A percentile compares a stretch with the other conserved stretches of the same genome.
phyloP scores from a whole-genome alignment of 2,888 invertebrate species.

The Megamerina dolium region DNA sequence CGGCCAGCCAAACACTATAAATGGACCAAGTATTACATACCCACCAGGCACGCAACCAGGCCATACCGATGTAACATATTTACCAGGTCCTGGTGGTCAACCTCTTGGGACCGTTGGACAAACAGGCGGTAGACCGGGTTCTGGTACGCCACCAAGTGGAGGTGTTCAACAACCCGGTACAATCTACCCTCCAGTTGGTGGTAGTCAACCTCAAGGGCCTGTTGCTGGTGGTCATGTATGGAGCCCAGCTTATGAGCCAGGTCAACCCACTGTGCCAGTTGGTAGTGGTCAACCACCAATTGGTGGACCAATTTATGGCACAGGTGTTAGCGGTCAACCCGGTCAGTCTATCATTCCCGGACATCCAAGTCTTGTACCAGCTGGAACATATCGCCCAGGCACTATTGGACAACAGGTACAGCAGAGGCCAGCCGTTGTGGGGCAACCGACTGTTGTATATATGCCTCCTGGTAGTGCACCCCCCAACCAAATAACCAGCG shows the following conservation, averaged over 20 bases:
- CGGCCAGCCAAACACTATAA: constrained; percentile 6
- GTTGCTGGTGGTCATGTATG: constrained; percentile 6
- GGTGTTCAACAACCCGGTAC: constrained; percentile 9
- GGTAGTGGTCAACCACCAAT: too few relatives aligned
- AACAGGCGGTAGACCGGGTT: constrained; percentile 10
- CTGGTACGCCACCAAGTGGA: constrained; percentile 11
- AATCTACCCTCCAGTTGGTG: constrained; percentile 2
- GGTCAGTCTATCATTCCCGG: too few relatives aligned
- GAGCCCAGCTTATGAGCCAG: too few relatives aligned
- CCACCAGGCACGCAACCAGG: too few relatives aligned
- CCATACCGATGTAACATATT: constrained; percentile 5
- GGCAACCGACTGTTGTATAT: neutral
- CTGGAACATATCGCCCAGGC: constrained; percentile 10
- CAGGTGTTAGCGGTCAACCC: constrained; percentile 11
- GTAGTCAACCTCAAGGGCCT: neutral
- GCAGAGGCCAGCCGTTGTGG: constrained; percentile 8
- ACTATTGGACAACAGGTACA: neutral
- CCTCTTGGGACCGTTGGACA: constrained; percentile 8
- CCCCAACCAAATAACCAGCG: constrained; percentile 9
- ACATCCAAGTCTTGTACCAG: too few relatives aligned
- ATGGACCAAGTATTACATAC: constrained; percentile 8
- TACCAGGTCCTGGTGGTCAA: constrained; percentile 6
- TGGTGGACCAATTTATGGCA: neutral
- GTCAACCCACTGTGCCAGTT: too few relatives aligned
- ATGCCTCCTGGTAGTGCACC: neutral